A percentile compares a stretch with the other conserved stretches of the same genome.
Evolutionary conservation across 2,888 invertebrate genomes (phyloP).

Genomic region (Stenoptilia bipunctidactyla): DNA sequence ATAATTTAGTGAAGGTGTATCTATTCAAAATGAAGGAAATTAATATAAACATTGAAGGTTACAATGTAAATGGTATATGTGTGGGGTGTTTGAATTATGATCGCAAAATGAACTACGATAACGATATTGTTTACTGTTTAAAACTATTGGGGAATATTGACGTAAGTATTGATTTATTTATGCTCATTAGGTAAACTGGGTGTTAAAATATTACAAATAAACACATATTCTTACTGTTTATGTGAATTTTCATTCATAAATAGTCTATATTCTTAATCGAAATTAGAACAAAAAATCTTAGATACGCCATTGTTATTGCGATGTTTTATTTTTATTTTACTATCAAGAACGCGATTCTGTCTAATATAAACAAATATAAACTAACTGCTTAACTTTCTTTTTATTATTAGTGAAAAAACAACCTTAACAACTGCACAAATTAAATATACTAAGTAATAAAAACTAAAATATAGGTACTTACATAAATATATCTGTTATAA

Average conservation of each 20-base stretch:
- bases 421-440: no score
- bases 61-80: constrained; percentile 60
- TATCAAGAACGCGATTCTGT: no score
- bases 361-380: no score
- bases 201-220: no score
- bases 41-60: constrained; percentile 61
- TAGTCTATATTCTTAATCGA: no score
- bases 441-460: no score
- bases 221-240: no score
- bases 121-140: constrained; percentile 39
- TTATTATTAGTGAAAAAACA: no score
- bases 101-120: constrained; percentile 46
- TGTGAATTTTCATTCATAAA: no score
- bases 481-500: no score
- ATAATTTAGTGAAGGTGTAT: not conserved
- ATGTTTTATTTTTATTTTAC: constrained; percentile 14
- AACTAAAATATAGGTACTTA: no score
- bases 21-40: constrained; percentile 42
- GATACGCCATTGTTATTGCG: constrained; percentile 35
- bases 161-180: constrained; percentile 30
- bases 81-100: constrained; percentile 58
- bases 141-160: constrained; percentile 47
- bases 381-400: no score
- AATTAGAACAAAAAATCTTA: constrained; percentile 43
- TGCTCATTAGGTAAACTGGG: not conserved